These are phyloP conservation scores for Amphiprion ocellaris DNA, from an alignment of 2,113 vertebrate genomes.

Conservation along the genomic window DNA sequence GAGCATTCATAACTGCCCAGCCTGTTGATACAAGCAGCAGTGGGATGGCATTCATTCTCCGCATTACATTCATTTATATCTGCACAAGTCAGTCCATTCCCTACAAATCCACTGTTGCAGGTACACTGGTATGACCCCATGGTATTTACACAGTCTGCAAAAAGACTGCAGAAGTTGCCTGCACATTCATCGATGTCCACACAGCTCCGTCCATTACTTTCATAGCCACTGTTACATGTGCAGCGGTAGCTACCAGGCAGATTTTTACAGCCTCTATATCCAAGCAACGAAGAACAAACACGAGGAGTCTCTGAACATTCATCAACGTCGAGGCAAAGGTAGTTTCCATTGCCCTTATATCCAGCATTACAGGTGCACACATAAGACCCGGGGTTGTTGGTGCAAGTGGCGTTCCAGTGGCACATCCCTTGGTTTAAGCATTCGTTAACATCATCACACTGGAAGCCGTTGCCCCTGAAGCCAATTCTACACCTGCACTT, in stretches of 20 bases:
- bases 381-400: constrained; percentile 86
- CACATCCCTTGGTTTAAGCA: constrained; percentile 75
- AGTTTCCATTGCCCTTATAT: constrained; percentile 88
- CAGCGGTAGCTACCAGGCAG: constrained; percentile 84
- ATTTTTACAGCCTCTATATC: constrained; percentile 86
- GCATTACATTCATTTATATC: constrained; percentile 86
- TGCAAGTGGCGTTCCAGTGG: constrained; percentile 89
- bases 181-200: constrained; percentile 86
- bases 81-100: constrained; percentile 83
- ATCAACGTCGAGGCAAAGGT: constrained; percentile 87
- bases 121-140: constrained; percentile 82
- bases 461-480: constrained; percentile 81
- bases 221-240: constrained; percentile 81
- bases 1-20: constrained; percentile 84
- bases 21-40: constrained; percentile 83
- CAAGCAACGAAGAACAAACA: constrained; percentile 78
- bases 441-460: constrained; percentile 84
- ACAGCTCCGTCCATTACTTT: constrained; percentile 81
- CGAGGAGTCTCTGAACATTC: constrained; percentile 84
- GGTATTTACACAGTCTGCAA: constrained; percentile 80
- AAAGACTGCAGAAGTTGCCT: constrained; percentile 78
- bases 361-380: constrained; percentile 85
- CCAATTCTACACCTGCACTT: constrained; percentile 82
- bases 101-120: constrained; percentile 82
- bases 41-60: constrained; percentile 76